Evolutionary conservation across 2,797 vertebrate genomes (phyloP).

Genomic region (Crypturellus tataupa): DNA sequence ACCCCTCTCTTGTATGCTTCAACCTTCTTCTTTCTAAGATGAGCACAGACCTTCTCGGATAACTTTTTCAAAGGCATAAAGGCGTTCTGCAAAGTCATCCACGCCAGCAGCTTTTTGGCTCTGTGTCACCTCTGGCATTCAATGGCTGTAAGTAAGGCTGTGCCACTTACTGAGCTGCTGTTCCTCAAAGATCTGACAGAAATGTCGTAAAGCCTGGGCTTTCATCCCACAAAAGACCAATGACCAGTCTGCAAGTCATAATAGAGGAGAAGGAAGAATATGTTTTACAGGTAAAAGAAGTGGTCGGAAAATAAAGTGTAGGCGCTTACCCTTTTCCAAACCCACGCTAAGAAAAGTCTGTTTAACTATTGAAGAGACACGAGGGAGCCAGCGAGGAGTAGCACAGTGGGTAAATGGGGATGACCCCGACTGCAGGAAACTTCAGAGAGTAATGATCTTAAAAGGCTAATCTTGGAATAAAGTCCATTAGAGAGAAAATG

Average conservation of each 20-base stretch:
- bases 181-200: neutral
- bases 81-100: neutral
- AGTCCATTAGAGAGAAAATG: neutral
- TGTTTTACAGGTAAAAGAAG: neutral
- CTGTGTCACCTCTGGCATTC: neutral
- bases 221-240: neutral
- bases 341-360: neutral
- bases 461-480: neutral
- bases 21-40: neutral
- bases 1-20: neutral
- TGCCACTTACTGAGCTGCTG: neutral
- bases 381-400: neutral
- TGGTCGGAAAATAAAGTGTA: neutral
- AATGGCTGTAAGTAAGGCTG: neutral
- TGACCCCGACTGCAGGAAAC: neutral
- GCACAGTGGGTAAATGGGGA: neutral
- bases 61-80: neutral
- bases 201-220: fast-evolving
- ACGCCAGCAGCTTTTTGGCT: neutral
- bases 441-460: neutral
- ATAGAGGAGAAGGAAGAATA: neutral
- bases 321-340: neutral
- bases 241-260: neutral
- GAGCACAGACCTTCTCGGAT: neutral
- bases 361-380: neutral